Base-by-base conservation (phyloP, 2,797 vertebrate genomes). In the Crypturellus tataupa region DNA sequence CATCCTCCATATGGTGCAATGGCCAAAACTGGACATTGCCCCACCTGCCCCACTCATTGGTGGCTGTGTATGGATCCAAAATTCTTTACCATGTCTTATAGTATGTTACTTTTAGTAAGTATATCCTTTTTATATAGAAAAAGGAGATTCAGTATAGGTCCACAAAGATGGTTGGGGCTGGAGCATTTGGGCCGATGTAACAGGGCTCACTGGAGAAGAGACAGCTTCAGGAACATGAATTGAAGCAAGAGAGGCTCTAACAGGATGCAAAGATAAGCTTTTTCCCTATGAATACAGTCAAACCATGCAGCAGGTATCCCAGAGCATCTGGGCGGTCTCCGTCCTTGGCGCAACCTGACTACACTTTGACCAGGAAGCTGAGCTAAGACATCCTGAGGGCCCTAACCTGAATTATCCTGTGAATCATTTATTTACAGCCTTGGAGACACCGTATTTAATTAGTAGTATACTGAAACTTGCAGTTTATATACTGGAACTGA, bases 361-460 rank as follows among this genome's bases (percentile, higher is more conserved):
- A 42, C 87, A 35, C 64, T 65, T 58, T 58, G 11, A 91, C 29
- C 23, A 86, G 29, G 5, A 56, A 23, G 10, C 62, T 85, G 67
- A n/a, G 86, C 70, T 37, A 63, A 87, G 63, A 27, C 23, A 86
- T 88, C 13, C 27, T 62, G 31, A 87, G 35, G 47, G 73, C 47
- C 9, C 33, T 85, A 80, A 16, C 18, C 21, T 76, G 59, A 80
- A 77, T 89, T 85, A 39, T 33, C 35, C 20, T 93, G 33, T 79
- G 16, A 77, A 82, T 72, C 87, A 39, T 85, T 84, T 76, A 72
- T 90, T 51, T 85, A 47, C 60, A 89, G 42, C 53, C 25, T 4
- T 9, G 55, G 55, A 12, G 18, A 56, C 31, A 1, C 25, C 59
- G 2, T 70, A 18, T 64, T 51, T 73, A 64, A 53, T 64, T 77